Conservation (phyloP, 2,797 vertebrate species). For the Diceros bicornis region DNA sequence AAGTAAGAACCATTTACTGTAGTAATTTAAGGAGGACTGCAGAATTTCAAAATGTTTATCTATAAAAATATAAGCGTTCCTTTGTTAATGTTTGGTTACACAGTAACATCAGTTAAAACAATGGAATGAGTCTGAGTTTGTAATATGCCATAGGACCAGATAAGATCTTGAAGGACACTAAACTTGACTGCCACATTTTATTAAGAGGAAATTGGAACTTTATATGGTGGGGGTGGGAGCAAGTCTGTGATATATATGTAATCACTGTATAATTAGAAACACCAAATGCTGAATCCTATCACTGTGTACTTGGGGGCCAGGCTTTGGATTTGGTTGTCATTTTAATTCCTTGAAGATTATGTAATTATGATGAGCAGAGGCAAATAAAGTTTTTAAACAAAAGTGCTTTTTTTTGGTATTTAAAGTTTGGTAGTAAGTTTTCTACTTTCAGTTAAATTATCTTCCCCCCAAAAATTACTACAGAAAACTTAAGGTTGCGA, state of each 20-base stretch:
- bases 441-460: slow-evolving; percentile 67
- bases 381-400: slow-evolving; percentile 81
- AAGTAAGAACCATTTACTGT: slow-evolving; percentile 78
- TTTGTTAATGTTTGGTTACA: neutral
- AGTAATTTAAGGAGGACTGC: slow-evolving; percentile 81
- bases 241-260: neutral
- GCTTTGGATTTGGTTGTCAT: slow-evolving; percentile 60
- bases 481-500: slow-evolving; percentile 59
- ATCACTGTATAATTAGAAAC: slow-evolving; percentile 60
- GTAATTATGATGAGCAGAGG: slow-evolving; percentile 65
- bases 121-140: neutral
- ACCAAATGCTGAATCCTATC: slow-evolving; percentile 73
- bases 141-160: neutral
- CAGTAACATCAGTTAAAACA: neutral
- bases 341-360: slow-evolving; percentile 68
- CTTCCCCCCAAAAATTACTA: slow-evolving; percentile 58
- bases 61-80: neutral
- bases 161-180: neutral
- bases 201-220: slow-evolving; percentile 35
- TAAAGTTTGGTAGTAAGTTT: slow-evolving; percentile 71
- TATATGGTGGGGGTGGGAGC: neutral
- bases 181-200: neutral
- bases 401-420: slow-evolving; percentile 77
- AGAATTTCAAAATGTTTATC: slow-evolving; percentile 77
- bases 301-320: slow-evolving; percentile 75